Evolutionary conservation across 2,888 invertebrate genomes (phyloP).

Genomic region (Mesochorus sp.): DNA sequence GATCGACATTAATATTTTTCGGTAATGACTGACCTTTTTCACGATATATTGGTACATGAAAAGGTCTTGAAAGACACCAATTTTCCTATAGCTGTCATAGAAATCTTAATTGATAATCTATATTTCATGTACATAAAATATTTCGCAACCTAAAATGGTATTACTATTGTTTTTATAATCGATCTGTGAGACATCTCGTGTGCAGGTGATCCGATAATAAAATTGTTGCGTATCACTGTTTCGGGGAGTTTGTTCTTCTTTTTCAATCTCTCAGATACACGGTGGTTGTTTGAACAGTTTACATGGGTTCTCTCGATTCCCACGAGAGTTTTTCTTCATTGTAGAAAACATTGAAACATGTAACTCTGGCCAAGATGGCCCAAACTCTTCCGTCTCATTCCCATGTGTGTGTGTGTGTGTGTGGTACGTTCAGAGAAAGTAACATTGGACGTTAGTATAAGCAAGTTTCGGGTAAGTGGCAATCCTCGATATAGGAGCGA

Average conservation of each 20-base stretch:
- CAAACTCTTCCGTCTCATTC: constrained; percentile 20
- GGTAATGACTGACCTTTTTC: too few relatives aligned
- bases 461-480: constrained; percentile 72
- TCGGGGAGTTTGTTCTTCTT: constrained; percentile 30
- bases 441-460: constrained; percentile 64
- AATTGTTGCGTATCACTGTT: neutral
- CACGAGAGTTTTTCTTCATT: constrained; percentile 6
- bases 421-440: constrained; percentile 19
- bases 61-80: too few relatives aligned
- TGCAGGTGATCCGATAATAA: constrained; percentile 4
- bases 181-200: too few relatives aligned
- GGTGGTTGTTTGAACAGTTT: constrained; percentile 35
- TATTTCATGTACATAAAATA: too few relatives aligned
- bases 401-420: constrained; percentile 1
- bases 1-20: too few relatives aligned
- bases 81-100: too few relatives aligned
- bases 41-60: too few relatives aligned
- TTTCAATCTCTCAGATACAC: constrained; percentile 54
- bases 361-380: constrained; percentile 13
- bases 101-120: too few relatives aligned
- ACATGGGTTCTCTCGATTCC: neutral
- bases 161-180: too few relatives aligned
- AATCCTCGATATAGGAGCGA: constrained; percentile 71
- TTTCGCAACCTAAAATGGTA: too few relatives aligned
- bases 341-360: constrained; percentile 38